Evolutionary conservation across 2,797 vertebrate genomes (phyloP).

Genomic region (Enteromius anoplus): DNA sequence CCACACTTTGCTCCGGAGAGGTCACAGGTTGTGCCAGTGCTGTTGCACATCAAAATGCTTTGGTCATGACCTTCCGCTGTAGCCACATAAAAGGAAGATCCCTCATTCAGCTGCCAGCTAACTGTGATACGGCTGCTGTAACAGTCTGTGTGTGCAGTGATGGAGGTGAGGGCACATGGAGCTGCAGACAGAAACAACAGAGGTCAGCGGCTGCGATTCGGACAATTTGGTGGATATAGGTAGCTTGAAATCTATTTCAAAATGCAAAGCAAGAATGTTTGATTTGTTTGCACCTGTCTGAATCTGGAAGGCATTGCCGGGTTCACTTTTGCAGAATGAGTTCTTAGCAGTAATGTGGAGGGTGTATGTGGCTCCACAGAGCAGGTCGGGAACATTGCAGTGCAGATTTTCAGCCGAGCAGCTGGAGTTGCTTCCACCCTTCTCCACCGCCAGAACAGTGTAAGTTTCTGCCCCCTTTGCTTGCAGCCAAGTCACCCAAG

Average conservation of each 20-base stretch:
- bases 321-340: slow-evolving; percentile 67
- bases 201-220: not conserved
- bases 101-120: slow-evolving; percentile 65
- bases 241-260: not conserved
- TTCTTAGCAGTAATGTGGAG: slow-evolving; percentile 70
- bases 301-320: slow-evolving; percentile 66
- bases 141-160: slow-evolving; percentile 67
- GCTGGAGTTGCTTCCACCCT: slow-evolving; percentile 61
- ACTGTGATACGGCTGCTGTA: slow-evolving; percentile 71
- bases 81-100: slow-evolving; percentile 70
- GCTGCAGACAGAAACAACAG: slow-evolving; percentile 60
- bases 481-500: slow-evolving; percentile 71
- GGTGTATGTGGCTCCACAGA: slow-evolving; percentile 74
- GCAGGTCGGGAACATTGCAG: slow-evolving; percentile 71
- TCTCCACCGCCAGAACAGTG: slow-evolving; percentile 60
- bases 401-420: slow-evolving; percentile 60
- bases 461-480: slow-evolving; percentile 72
- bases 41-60: slow-evolving; percentile 72
- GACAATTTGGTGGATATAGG: not conserved
- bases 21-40: slow-evolving; percentile 68
- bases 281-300: slow-evolving; percentile 72
- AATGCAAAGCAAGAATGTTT: not conserved
- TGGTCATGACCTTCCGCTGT: slow-evolving; percentile 72
- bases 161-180: slow-evolving; percentile 70
- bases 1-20: slow-evolving; percentile 68